Base-by-base conservation (phyloP, 2,888 invertebrate species). In the Brachynemurus nebulosus region DNA sequence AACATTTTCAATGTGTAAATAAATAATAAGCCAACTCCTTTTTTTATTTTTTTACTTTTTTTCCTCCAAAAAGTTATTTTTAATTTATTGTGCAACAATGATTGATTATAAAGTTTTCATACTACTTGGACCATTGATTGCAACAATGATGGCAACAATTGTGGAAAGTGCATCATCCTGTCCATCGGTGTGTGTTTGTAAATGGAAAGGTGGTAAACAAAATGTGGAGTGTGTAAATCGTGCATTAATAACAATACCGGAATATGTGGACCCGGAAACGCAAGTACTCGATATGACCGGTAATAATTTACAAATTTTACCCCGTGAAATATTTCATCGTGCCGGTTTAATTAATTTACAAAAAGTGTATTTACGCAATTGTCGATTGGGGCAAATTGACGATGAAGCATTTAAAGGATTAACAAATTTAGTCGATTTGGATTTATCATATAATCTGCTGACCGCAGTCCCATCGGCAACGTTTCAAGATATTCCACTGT, bases 181-280 rank as follows among this genome's bases (percentile, higher is more conserved):
- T 56, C 86, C 86, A 47, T 72, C 73, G 35, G 78, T 79, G 54
- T 92, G 92, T 67, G 75, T 76, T 57, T 92, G 92, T 68, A 91
- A 90, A 66, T 92, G 92, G 92, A 90, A 90, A 67, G 81, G 84
- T 57, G 91, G 91, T 54, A 92, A 92, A 65, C 86, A 88, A 63
- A 88, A 90, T 41, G 91, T 90, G 48, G 89, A 90, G 67, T 92
- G 92, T 66, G 78, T 80, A 59, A 81, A 86, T 63, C 79, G 83
- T 47, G 78, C 78, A 47, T 73, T 92, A 52, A 86, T 85, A 57
- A 79, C 81, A 45, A 81, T 92, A 52, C 92, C 92, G 38, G 81
- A 84, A 56, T 80, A 80, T 57, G 81, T 90, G 52, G 88, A 90
- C 64, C 78, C 84, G 34, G 86, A 82, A 54, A 91, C 91, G 25